Percentiles rank a stretch among this genome's conserved stretches.
Conservation (phyloP, 2,888 invertebrate genomes). For the Philhelius pedissequus region DNA sequence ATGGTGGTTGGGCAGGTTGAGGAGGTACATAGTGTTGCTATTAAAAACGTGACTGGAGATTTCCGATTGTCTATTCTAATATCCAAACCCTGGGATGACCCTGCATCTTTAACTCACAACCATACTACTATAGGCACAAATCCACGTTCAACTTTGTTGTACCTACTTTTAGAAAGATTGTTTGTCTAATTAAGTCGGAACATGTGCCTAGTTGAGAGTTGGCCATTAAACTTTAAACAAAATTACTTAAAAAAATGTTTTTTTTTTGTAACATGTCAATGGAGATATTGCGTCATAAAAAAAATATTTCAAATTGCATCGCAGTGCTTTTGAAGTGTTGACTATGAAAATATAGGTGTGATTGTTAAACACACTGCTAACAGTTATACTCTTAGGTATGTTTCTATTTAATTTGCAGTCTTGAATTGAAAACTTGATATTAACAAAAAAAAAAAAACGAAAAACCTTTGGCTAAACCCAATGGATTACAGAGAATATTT, state of each 20-base stretch:
- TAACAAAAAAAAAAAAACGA: no score
- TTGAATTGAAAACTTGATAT: background rate
- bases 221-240: background rate
- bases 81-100: conserved; percentile 25
- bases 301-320: background rate
- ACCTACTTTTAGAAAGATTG: background rate
- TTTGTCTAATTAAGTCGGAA: conserved; percentile 31
- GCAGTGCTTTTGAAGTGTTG: no score
- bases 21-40: conserved; percentile 10
- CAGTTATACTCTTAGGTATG: no score
- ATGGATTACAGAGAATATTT: no score
- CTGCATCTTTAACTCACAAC: background rate
- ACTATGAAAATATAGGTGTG: conserved; percentile 20
- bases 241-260: no score
- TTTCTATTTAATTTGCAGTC: background rate
- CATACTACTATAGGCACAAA: conserved; percentile 18
- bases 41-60: conserved; percentile 61
- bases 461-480: no score
- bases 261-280: background rate
- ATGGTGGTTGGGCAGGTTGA: background rate
- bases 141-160: background rate
- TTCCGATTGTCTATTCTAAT: conserved; percentile 45
- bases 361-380: background rate
- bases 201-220: background rate
- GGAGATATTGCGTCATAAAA: background rate